These are phyloP conservation scores for Apaloderma vittatum DNA, from an alignment of 2,113 vertebrate genomes.

Conservation along the genomic window DNA sequence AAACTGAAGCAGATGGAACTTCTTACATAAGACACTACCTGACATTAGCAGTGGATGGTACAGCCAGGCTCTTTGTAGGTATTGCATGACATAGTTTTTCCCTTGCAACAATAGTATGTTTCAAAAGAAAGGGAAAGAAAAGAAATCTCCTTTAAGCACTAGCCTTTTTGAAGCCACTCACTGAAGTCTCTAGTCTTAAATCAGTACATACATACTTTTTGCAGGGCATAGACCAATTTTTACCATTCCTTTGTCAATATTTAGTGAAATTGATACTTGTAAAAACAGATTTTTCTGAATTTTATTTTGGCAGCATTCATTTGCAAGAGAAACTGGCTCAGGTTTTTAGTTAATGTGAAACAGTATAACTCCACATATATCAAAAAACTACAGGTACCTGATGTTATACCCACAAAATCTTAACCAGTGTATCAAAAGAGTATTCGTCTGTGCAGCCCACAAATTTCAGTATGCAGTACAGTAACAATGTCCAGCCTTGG, in stretches of 20 bases:
- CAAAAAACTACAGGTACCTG: not conserved
- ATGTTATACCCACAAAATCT: not conserved
- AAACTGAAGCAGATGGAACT: not conserved
- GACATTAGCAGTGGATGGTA: not conserved
- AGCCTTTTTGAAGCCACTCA: not conserved
- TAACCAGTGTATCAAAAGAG: not conserved
- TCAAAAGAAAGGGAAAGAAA: conserved; percentile 24
- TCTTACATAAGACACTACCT: not conserved
- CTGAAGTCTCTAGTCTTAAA: not conserved
- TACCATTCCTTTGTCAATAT: not conserved
- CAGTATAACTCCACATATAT: not conserved
- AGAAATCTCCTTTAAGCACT: not conserved
- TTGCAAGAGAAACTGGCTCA: not conserved
- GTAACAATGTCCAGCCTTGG: not conserved
- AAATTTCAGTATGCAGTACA: not conserved
- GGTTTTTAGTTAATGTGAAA: not conserved
- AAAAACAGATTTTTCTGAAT: not conserved
- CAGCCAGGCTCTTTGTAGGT: not conserved
- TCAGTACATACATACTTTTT: not conserved
- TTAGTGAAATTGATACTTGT: not conserved
- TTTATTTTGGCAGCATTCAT: not conserved
- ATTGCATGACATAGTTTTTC: not conserved
- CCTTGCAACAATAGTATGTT: not conserved
- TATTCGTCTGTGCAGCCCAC: not conserved
- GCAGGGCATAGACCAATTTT: not conserved